Conservation (phyloP, 2,113 vertebrate genomes). For the Epinephelus moara region DNA sequence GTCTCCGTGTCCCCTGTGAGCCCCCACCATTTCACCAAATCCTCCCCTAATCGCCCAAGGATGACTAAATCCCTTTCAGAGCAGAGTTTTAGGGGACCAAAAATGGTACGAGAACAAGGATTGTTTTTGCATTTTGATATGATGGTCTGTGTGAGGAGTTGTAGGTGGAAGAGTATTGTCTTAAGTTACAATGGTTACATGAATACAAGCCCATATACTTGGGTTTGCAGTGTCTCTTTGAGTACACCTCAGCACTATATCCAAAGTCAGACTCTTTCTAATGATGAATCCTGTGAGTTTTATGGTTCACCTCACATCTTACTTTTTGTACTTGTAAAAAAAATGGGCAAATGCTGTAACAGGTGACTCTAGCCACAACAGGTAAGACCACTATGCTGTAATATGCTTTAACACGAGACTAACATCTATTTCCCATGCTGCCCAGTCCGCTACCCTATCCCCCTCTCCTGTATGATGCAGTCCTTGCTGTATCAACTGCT, state of each 20-base stretch:
- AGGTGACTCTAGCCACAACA: neutral
- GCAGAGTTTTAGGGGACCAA: slow-evolving; percentile 17
- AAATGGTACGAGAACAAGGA: slow-evolving; percentile 14
- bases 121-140: slow-evolving; percentile 18
- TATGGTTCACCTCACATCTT: slow-evolving; percentile 4
- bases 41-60: slow-evolving; percentile 64
- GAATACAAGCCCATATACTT: neutral
- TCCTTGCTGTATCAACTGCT: slow-evolving; percentile 51
- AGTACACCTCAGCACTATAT: neutral
- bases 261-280: neutral
- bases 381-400: slow-evolving; percentile 36
- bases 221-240: neutral
- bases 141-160: neutral
- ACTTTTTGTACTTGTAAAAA: slow-evolving; percentile 8
- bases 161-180: neutral
- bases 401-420: slow-evolving; percentile 64
- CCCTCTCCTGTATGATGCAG: slow-evolving; percentile 51
- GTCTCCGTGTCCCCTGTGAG: slow-evolving; percentile 38
- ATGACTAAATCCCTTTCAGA: slow-evolving; percentile 60
- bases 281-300: neutral
- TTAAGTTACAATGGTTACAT: slow-evolving; percentile 18
- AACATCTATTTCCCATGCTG: slow-evolving; percentile 66
- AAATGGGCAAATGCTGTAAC: neutral
- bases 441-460: slow-evolving; percentile 31
- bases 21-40: slow-evolving; percentile 59